Evolutionary conservation across 2,888 invertebrate genomes (phyloP).

Genomic region (Rhimphoctona megacephalus): DNA sequence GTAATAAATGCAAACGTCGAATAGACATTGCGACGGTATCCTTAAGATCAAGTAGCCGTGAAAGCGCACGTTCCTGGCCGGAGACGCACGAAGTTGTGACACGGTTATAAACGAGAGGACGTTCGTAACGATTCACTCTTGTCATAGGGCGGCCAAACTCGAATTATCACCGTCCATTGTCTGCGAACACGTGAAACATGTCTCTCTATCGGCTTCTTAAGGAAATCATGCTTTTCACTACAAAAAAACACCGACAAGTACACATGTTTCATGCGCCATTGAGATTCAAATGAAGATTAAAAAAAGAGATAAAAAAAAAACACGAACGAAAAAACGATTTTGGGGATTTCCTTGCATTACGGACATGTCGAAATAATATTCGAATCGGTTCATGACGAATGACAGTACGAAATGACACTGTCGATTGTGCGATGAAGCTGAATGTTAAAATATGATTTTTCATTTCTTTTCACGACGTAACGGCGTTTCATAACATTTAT

Average conservation of each 20-base stretch:
- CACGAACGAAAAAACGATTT: constrained; percentile 43
- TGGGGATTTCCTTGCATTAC: constrained; percentile 36
- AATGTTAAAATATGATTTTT: not conserved
- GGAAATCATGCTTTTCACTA: constrained; percentile 74
- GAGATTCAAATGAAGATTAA: constrained; percentile 58
- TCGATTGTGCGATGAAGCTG: not conserved
- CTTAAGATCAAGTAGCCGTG: constrained; percentile 59
- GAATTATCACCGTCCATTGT: constrained; percentile 84
- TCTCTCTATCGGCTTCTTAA: constrained; percentile 79
- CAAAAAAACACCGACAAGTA: constrained; percentile 78
- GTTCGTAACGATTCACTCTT: constrained; percentile 81
- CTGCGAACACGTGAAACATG: constrained; percentile 83
- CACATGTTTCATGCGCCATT: constrained; percentile 82
- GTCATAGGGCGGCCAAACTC: constrained; percentile 84
- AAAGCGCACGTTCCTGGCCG: constrained; percentile 57
- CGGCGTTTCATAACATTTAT: not conserved
- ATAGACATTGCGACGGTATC: constrained; percentile 58
- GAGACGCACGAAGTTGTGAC: constrained; percentile 56
- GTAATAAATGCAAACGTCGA: constrained; percentile 63
- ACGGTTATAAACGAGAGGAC: constrained; percentile 66
- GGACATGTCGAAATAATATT: constrained; percentile 63
- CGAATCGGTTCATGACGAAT: constrained; percentile 15
- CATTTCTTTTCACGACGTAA: not conserved
- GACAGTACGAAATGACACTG: not conserved
- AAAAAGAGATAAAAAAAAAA: constrained; percentile 66